phyloP scores from a whole-genome alignment of 2,113 vertebrate genomes.

The Cinclus cinclus region DNA sequence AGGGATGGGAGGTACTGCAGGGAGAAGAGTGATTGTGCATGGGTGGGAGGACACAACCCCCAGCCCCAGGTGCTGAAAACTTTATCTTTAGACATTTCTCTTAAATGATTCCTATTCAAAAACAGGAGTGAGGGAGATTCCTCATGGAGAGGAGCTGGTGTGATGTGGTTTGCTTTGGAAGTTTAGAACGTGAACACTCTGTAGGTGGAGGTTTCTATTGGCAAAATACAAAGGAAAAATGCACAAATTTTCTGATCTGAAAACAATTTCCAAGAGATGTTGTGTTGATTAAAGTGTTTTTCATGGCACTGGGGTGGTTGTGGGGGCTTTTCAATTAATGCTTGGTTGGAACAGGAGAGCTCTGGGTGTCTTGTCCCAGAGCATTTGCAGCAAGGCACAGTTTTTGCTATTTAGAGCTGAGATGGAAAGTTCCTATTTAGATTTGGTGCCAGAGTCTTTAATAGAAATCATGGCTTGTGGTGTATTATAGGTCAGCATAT shows the following conservation, averaged over 20 bases:
- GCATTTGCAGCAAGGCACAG: not conserved
- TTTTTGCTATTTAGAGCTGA: conserved; percentile 46
- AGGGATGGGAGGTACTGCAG: not conserved
- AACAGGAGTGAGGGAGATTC: not conserved
- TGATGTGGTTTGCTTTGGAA: not conserved
- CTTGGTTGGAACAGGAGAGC: not conserved
- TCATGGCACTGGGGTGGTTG: not conserved
- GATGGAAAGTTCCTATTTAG: conserved; percentile 92
- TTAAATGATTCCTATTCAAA: not conserved
- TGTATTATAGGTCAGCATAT: conserved; percentile 68
- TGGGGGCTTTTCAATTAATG: not conserved
- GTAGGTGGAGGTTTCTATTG: not conserved
- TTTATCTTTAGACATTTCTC: not conserved
- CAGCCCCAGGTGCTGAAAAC: not conserved
- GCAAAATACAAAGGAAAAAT: not conserved
- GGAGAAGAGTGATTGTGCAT: rapidly evolving
- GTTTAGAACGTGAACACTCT: not conserved
- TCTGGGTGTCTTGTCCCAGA: not conserved
- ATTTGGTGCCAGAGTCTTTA: conserved; percentile 85
- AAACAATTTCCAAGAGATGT: not conserved
- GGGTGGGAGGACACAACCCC: not conserved
- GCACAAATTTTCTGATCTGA: not conserved
- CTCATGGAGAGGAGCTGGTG: not conserved
- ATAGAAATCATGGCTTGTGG: conserved; percentile 78
- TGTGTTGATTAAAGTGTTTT: not conserved